A percentile compares a stretch with the other conserved stretches of the same genome.
These are phyloP conservation scores for Dendrocincla fuliginosa DNA, from an alignment of 2,797 vertebrate genomes.

Conservation along the genomic window DNA sequence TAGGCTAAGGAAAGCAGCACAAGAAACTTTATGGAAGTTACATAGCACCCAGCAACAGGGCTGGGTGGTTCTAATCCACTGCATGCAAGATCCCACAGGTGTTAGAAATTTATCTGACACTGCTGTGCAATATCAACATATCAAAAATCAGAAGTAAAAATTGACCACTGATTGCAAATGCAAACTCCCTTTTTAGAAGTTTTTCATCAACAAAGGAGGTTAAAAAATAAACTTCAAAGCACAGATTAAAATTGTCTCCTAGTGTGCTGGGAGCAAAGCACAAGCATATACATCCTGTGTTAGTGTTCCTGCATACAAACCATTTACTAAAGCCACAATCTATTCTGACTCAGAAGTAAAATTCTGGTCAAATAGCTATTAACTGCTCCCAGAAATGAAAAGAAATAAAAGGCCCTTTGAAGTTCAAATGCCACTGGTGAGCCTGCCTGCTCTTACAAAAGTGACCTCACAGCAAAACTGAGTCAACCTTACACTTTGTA, in stretches of 20 bases:
- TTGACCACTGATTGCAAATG: neutral
- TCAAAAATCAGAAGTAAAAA: neutral
- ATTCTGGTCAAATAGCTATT: constrained; percentile 34
- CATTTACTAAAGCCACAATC: constrained; percentile 59
- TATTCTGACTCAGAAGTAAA: constrained; percentile 58
- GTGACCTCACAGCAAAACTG: neutral
- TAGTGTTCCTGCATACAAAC: constrained; percentile 46
- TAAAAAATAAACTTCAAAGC: constrained; percentile 49
- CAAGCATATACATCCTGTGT: constrained; percentile 44
- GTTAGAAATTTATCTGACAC: neutral
- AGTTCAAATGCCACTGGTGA: neutral
- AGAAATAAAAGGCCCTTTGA: constrained; percentile 26
- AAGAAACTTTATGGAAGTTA: neutral
- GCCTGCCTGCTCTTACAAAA: neutral
- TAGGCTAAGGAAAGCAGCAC: neutral
- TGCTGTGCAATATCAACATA: neutral
- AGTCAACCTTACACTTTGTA: neutral
- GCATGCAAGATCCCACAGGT: neutral
- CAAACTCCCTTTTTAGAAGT: neutral
- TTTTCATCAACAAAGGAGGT: neutral
- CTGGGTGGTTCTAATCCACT: neutral
- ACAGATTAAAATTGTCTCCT: constrained; percentile 18
- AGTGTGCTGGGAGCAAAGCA: neutral
- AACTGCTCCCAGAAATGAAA: constrained; percentile 41
- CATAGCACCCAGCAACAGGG: neutral